A percentile compares a stretch with the other conserved stretches of the same genome.
These are phyloP conservation scores for Caenorhabditis tropicalis DNA, from an alignment of 1,140 invertebrate species.

Conservation along the genomic window DNA sequence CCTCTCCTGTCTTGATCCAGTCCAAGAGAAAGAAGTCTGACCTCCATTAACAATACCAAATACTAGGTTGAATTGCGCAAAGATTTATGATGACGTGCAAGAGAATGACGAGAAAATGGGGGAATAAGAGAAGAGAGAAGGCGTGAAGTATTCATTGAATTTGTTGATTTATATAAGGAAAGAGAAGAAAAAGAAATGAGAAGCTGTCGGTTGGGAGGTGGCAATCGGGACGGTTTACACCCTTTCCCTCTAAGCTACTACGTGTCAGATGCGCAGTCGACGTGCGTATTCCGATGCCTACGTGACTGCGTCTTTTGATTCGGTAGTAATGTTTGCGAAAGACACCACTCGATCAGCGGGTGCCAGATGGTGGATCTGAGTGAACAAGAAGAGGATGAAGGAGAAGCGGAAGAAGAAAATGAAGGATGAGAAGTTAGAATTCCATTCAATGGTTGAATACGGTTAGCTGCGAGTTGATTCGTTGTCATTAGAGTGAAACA, in stretches of 20 bases:
- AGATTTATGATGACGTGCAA: slow-evolving; percentile 33
- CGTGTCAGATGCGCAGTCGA: slow-evolving; percentile 34
- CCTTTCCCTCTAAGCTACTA: background rate
- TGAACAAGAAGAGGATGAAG: background rate
- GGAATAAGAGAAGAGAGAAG: background rate
- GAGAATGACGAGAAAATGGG: background rate
- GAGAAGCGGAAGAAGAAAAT: background rate
- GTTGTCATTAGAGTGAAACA: too few relatives aligned
- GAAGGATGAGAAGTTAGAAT: too few relatives aligned
- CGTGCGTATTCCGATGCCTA: slow-evolving; percentile 31
- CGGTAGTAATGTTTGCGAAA: slow-evolving; percentile 39
- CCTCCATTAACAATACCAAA: slow-evolving; percentile 40
- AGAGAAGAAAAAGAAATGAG: background rate
- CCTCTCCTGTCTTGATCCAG: background rate
- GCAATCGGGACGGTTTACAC: slow-evolving; percentile 1
- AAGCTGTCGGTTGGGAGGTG: background rate
- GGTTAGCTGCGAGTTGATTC: too few relatives aligned
- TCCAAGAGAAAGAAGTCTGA: background rate
- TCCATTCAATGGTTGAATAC: too few relatives aligned
- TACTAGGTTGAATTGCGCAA: slow-evolving; percentile 36
- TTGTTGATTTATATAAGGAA: slow-evolving; percentile 19
- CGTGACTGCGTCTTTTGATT: background rate
- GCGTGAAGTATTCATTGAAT: background rate
- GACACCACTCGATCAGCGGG: slow-evolving; percentile 38
- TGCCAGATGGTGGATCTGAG: slow-evolving; percentile 18